phyloP scores from a whole-genome alignment of 2,113 vertebrate genomes.

The Helogale parvula region DNA sequence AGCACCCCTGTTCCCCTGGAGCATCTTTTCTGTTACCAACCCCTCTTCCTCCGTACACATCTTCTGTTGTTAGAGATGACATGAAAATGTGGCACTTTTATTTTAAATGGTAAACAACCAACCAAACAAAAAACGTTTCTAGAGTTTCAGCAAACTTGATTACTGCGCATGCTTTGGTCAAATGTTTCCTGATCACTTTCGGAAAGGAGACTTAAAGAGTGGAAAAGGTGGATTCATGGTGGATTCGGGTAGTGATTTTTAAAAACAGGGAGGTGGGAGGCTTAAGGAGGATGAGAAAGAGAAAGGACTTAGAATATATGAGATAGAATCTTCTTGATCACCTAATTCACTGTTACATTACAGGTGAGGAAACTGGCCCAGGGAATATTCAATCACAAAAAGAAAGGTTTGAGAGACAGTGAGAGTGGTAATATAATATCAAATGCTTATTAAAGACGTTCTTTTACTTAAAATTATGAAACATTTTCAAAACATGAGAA shows the following conservation, averaged over 20 bases:
- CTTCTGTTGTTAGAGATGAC: background rate
- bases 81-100: background rate
- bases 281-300: background rate
- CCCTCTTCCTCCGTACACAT: background rate
- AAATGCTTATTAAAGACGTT: background rate
- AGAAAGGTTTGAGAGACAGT: background rate
- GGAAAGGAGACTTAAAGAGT: background rate
- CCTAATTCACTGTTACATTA: background rate
- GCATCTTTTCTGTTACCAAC: accelerated
- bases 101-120: background rate
- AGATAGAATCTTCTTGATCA: background rate
- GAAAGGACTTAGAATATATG: background rate
- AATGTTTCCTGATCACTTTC: background rate
- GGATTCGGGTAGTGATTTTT: background rate
- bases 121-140: background rate
- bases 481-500: background rate
- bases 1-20: background rate
- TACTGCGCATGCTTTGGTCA: background rate
- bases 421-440: background rate
- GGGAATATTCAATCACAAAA: background rate
- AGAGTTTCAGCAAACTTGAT: background rate
- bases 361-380: background rate
- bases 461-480: constrained; percentile 36
- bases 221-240: background rate
- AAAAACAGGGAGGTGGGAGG: accelerated